These are phyloP conservation scores for Apocrypta bakeri DNA, from an alignment of 1,140 invertebrate genomes.

Conservation along the genomic window DNA sequence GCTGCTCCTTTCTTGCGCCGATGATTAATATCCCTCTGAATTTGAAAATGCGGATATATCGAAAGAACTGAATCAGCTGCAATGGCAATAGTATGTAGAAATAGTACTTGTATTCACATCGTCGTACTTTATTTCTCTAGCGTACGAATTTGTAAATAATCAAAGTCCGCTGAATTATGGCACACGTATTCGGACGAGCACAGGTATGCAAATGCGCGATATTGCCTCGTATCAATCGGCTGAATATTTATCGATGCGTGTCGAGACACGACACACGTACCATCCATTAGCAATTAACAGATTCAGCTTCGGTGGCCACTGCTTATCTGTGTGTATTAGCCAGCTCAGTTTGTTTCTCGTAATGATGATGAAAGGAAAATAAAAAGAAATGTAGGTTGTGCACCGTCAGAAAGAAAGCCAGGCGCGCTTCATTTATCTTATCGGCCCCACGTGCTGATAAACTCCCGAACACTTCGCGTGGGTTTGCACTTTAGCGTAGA, in stretches of 20 bases:
- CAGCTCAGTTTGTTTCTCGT: background rate
- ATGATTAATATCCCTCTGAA: conserved; percentile 33
- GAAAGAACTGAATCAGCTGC: background rate
- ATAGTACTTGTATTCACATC: no score
- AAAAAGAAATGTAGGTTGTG: background rate
- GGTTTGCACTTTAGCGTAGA: background rate
- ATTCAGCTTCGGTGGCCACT: background rate
- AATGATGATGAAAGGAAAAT: background rate
- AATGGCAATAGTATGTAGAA: no score
- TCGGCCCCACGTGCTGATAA: background rate
- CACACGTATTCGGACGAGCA: background rate
- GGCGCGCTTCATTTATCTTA: background rate
- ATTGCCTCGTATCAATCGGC: background rate
- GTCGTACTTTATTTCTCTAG: no score
- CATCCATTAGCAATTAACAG: conserved; percentile 10
- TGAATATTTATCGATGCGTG: conserved; percentile 13
- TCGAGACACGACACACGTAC: background rate
- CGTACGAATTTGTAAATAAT: background rate
- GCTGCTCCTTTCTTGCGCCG: background rate
- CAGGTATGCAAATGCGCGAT: background rate
- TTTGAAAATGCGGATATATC: conserved; percentile 17
- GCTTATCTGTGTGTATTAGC: background rate
- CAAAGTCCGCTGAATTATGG: background rate
- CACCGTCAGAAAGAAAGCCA: background rate
- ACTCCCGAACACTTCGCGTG: background rate